Evolutionary conservation across 2,797 vertebrate genomes (phyloP), one percentile per base, ranked within the genome.

Genomic region (Mergus octosetaceus): DNA sequence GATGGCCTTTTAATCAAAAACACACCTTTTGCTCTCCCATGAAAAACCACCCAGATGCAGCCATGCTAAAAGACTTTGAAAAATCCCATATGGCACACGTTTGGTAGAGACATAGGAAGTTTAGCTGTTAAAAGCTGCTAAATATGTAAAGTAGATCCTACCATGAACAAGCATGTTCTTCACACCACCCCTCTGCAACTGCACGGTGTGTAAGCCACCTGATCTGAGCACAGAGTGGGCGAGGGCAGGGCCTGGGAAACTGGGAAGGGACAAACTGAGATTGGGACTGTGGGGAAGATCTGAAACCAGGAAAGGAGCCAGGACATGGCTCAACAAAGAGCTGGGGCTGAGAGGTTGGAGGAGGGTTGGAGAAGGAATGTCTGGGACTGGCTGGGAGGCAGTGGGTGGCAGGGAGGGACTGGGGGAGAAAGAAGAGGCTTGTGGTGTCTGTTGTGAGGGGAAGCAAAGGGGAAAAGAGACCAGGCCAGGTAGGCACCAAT

Each of bases 131-230:
- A 74, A 89, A 69, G 24, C 5, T 57, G 66, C 25, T 65, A 28
- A 69, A 65, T 49, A 21, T 41, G 28, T 72, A 53, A 38, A 85
- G 28, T 36, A 75, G 49, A 13, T 60, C n/a, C 53, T 66, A 54
- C 41, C 25, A 3, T 13, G 28, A 71, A 66, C 24, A n/a, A 73
- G 20, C 11, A 3, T 4, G 24, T 64, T 68, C 71, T 51, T 73
- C 81, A 41, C 47, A 32, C 21, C 32, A 10, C 10, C 0, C 0
- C 8, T 60, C 39, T 49, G 30, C 57, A 47, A 2, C 19, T 1
- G 6, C 60, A 6, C 2, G 27, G 60, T 62, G 64, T 25, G 1
- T 15, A 13, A 57, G 34, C 22, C 30, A 20, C 43, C 38, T 61
- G 77, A 7, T 79, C 16, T 34, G 89, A 89, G 24, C 47, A 56